Percentiles rank a stretch among this genome's conserved stretches.
Conservation (phyloP, 2,113 vertebrate genomes). For the Scalopus aquaticus region DNA sequence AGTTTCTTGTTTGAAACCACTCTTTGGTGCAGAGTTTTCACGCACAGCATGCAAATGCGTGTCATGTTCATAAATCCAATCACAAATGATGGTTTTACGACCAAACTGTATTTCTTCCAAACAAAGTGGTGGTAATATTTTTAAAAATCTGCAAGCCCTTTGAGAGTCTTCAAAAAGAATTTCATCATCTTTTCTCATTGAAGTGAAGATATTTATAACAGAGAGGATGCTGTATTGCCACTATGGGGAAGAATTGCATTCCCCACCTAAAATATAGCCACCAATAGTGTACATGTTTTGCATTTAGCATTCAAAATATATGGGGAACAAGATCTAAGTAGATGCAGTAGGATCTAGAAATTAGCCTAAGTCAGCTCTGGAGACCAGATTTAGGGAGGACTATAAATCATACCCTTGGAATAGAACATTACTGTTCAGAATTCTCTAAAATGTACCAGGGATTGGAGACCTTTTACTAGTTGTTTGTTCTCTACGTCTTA, state of each 20-base stretch:
- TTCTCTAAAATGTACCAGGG: slow-evolving; percentile 63
- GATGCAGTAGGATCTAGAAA: slow-evolving; percentile 80
- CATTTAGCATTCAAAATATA: slow-evolving; percentile 82
- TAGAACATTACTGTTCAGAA: slow-evolving; percentile 68
- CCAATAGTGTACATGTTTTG: slow-evolving; percentile 79
- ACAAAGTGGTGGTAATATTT: slow-evolving; percentile 83
- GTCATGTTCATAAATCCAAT: slow-evolving; percentile 80
- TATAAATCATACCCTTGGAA: slow-evolving; percentile 70
- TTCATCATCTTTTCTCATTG: slow-evolving; percentile 83
- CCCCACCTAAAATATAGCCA: slow-evolving; percentile 80
- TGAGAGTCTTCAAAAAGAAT: slow-evolving; percentile 83
- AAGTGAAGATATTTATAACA: slow-evolving; percentile 82
- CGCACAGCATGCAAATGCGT: slow-evolving; percentile 75
- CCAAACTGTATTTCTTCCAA: slow-evolving; percentile 82
- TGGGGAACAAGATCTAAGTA: slow-evolving; percentile 75
- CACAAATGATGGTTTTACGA: slow-evolving; percentile 80
- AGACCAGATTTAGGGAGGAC: slow-evolving; percentile 78
- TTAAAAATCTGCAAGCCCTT: slow-evolving; percentile 83
- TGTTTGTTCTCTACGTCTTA: slow-evolving; percentile 44
- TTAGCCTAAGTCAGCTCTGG: slow-evolving; percentile 83
- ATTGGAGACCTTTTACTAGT: slow-evolving; percentile 49
- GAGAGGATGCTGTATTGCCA: slow-evolving; percentile 75
- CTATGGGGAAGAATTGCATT: slow-evolving; percentile 79
- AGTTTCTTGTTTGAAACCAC: slow-evolving; percentile 65
- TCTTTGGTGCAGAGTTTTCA: slow-evolving; percentile 67